Conservation (phyloP, 1,140 invertebrate species). For the Charaxes varanes region DNA sequence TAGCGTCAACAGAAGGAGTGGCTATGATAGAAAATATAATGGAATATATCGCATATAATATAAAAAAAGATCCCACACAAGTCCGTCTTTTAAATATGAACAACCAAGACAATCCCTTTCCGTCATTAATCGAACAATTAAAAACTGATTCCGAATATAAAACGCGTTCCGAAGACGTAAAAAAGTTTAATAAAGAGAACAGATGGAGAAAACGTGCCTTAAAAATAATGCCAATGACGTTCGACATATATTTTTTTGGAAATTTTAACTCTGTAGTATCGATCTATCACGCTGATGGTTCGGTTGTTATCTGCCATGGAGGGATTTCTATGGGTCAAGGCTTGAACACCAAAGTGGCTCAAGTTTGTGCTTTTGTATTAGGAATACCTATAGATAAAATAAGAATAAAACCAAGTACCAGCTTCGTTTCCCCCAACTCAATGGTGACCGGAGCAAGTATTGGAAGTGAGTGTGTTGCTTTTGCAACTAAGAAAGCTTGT, state of each 20-base stretch:
- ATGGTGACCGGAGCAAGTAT: constrained; percentile 78
- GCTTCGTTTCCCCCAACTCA: constrained; percentile 76
- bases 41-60: constrained; percentile 84
- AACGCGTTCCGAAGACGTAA: constrained; percentile 72
- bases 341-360: constrained; percentile 83
- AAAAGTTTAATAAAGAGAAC: constrained; percentile 80
- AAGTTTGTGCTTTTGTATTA: constrained; percentile 82
- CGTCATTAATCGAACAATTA: constrained; percentile 76
- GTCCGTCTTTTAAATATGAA: constrained; percentile 79
- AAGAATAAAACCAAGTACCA: constrained; percentile 78
- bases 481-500: constrained; percentile 80
- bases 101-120: constrained; percentile 56
- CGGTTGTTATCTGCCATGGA: constrained; percentile 83
- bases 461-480: constrained; percentile 46
- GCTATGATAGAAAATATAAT: constrained; percentile 87
- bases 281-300: constrained; percentile 84
- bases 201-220: constrained; percentile 86
- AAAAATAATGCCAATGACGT: constrained; percentile 76
- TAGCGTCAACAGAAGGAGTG: constrained; percentile 79
- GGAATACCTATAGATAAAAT: constrained; percentile 80
- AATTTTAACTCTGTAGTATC: constrained; percentile 79
- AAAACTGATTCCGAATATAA: constrained; percentile 77
- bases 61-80: constrained; percentile 81
- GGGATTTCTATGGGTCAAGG: constrained; percentile 92
- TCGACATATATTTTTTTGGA: constrained; percentile 72